Evolutionary conservation across 1,140 invertebrate species (phyloP).

Genomic region (Drosophila arawakana): DNA sequence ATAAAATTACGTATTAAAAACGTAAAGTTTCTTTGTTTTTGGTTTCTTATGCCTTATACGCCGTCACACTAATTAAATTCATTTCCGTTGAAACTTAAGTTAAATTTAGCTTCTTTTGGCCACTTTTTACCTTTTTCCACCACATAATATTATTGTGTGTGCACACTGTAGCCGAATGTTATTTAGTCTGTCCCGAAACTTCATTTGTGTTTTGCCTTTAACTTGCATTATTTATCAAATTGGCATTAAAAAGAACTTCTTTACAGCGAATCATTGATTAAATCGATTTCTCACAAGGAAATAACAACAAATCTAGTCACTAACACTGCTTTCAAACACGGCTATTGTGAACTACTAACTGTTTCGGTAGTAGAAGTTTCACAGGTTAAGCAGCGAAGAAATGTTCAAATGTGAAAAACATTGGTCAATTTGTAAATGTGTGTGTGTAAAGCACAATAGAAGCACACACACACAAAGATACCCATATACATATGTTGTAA

Average conservation of each 20-base stretch:
- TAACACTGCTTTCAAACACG: background rate
- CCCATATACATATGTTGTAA: background rate
- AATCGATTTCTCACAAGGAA: constrained; percentile 5
- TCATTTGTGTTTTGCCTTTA: constrained; percentile 24
- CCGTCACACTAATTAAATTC: no score
- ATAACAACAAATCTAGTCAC: background rate
- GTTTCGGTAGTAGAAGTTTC: constrained; percentile 11
- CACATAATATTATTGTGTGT: constrained; percentile 26
- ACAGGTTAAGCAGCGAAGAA: constrained; percentile 15
- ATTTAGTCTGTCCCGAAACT: constrained; percentile 30
- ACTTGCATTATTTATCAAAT: background rate
- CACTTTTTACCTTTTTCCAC: constrained; percentile 17
- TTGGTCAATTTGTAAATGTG: constrained; percentile 1
- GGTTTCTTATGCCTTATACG: no score
- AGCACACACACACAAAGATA: background rate
- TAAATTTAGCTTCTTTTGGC: no score
- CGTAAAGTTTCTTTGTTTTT: no score
- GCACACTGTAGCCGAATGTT: constrained; percentile 24
- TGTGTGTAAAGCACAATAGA: constrained; percentile 7
- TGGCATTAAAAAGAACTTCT: background rate
- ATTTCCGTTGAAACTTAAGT: no score
- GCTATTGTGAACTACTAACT: constrained; percentile 28
- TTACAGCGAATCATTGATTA: background rate
- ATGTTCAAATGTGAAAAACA: background rate
- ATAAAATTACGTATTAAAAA: no score